Base-by-base conservation (phyloP, 2,797 vertebrate genomes). In the Falco concolor region DNA sequence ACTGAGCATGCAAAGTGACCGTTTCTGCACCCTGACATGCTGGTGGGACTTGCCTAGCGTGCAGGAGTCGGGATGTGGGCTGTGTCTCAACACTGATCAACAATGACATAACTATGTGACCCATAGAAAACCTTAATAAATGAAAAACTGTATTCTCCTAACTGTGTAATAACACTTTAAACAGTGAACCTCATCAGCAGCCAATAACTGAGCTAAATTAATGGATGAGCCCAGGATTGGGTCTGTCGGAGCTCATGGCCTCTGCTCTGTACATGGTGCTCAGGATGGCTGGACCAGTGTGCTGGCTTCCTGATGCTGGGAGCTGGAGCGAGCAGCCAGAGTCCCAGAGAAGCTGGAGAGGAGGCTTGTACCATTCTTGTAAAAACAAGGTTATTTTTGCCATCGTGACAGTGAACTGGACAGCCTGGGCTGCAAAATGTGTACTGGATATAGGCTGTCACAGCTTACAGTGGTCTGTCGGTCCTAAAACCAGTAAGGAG, bases 331-430 rank as follows among this genome's bases (percentile, higher is more conserved):
- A 34, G 44, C 40, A 27, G 28, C 32, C 44, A 20, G 32, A 22
- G 13, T 47, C 30, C 16, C 0, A 3, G 60, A 7, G 7, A 47
- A 19, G 22, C 2, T n/a, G 34, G 44, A 70, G 30, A 52, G 28
- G 50, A 78, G 36, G 18, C 57, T 86, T 2, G 5, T 27, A 30
- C 30, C 3, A 1, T 36, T 44, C 9, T 54, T 36, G 11, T 14
- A 16, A 73, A 61, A 75, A 16, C 9, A 12, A 42, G 5, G 5
- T 27, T 9, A 2, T 6, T 34, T 64, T 64, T 93, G 36, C 54
- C 8, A 0, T n/a, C 0, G 1, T 28, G 49, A 15, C 0, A 13
- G 6, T 36, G 47, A 72, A 9, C 54, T 49, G 64, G 36, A 36
- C 44, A 4, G 13, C 9, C 27, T 79, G 50, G 47, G 77, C 86